phyloP scores from a whole-genome alignment of 2,797 vertebrate genomes.

The Cirrhinus molitorella region DNA sequence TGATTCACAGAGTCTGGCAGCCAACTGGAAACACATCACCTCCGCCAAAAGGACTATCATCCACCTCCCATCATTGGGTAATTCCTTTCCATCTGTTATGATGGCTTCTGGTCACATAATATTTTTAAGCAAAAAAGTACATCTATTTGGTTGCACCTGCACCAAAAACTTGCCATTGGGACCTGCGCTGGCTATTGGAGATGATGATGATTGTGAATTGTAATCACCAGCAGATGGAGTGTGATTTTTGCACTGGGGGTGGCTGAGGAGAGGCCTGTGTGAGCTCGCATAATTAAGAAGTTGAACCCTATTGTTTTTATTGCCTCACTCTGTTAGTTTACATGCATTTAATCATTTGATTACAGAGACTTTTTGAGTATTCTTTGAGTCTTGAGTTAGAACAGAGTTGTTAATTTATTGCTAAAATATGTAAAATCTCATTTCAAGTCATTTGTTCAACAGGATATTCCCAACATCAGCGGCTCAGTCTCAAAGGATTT shows the following conservation, averaged over 20 bases:
- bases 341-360: constrained; percentile 99
- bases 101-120: constrained; percentile 36
- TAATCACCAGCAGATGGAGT: constrained; percentile 99
- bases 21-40: constrained; percentile 99
- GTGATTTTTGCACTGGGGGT: constrained; percentile 99
- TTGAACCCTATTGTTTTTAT: constrained; percentile 96
- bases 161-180: constrained; percentile 60
- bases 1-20: constrained; percentile 97
- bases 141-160: background rate
- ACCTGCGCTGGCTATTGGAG: constrained; percentile 95
- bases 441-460: constrained; percentile 62
- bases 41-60: constrained; percentile 98
- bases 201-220: constrained; percentile 98
- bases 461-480: constrained; percentile 83
- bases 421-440: constrained; percentile 54
- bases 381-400: constrained; percentile 56
- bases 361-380: constrained; percentile 84
- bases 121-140: background rate
- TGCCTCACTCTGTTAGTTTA: constrained; percentile 90
- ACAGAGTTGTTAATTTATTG: constrained; percentile 32
- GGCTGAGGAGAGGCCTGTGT: constrained; percentile 98
- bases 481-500: constrained; percentile 74
- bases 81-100: constrained; percentile 67
- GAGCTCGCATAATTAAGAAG: constrained; percentile 99
- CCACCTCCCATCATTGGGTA: constrained; percentile 99